Evolutionary conservation across 2,888 invertebrate genomes (phyloP), one percentile per base, ranked within the genome.

Genomic region (Hyalella azteca): DNA sequence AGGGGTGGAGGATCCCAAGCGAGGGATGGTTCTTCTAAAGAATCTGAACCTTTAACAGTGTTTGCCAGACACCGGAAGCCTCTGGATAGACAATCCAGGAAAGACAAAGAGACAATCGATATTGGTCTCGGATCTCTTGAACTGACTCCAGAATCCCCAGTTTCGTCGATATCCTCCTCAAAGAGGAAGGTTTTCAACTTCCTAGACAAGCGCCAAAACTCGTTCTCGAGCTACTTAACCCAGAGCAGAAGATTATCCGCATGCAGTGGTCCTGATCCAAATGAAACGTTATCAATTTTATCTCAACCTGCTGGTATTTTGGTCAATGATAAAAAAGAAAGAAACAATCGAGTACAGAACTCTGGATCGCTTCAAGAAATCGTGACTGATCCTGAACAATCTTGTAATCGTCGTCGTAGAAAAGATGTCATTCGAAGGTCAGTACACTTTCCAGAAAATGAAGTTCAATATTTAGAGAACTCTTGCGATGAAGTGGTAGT

Each of bases 401-500:
- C 66, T 66, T 2, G n/a, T n/a, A 36, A 7, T 15, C 66, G 36
- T 15, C 32, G 66, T 13, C 36, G 66, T 13, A 36, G 66, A 66
- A 66, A 66, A 36, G 66, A 66, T 36, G 32, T 11, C 66, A 66
- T 66, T 13, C 36, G 66, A 19, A 32, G 66, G 66, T 36, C 36
- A 15, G 66, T 66, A 7, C 66, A 66, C n/a, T 66, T 66, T 36
- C 66, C 66, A 13, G 66, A 66, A 4, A 66, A 66, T 66, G 66
- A 66, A 36, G 66, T 36, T 11, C 36, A 66, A 36, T 66, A 66
- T 66, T 36, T 36, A 11, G 19, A 19, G 19, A 66, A n/a, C 19
- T 36, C 19, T 2, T 7, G 15, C 3, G 36, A 66, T 36, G 66
- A 66, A 15, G 15, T 36, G 15, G 36, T 36, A n/a, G 32, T 66